Evolutionary conservation across 2,113 vertebrate genomes (phyloP).

Genomic region (Pluvialis apricaria): DNA sequence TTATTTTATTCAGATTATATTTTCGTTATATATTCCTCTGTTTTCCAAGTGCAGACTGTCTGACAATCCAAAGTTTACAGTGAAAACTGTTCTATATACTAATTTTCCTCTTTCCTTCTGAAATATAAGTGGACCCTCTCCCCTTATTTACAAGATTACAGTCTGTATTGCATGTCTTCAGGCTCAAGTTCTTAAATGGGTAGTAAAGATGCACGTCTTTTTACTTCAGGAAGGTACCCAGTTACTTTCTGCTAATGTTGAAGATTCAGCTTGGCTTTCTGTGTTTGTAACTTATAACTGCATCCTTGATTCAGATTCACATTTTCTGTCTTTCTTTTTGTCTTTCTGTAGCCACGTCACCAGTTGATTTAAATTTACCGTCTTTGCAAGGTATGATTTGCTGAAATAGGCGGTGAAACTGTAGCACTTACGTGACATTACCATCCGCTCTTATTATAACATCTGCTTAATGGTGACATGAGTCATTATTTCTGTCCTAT

Average conservation of each 20-base stretch:
- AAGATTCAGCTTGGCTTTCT: not conserved
- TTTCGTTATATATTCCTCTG: not conserved
- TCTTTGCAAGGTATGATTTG: constrained; percentile 53
- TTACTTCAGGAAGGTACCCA: not conserved
- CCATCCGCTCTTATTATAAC: not conserved
- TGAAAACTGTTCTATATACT: not conserved
- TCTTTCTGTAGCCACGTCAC: constrained; percentile 46
- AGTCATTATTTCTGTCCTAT: not conserved
- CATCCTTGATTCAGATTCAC: not conserved
- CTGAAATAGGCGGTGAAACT: not conserved
- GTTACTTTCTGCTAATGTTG: not conserved
- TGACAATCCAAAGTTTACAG: not conserved
- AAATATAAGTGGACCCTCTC: not conserved
- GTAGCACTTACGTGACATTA: not conserved
- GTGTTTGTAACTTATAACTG: not conserved
- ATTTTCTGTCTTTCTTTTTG: constrained; percentile 50
- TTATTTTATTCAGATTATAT: not conserved
- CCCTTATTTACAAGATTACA: not conserved
- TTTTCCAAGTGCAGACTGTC: not conserved
- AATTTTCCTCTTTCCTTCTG: not conserved
- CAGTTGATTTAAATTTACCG: constrained; percentile 44
- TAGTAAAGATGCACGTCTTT: not conserved
- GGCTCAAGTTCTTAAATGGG: not conserved
- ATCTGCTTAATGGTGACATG: not conserved
- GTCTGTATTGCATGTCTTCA: not conserved